Evolutionary conservation across 2,113 vertebrate genomes (phyloP).

Genomic region (Fregetta grallaria): DNA sequence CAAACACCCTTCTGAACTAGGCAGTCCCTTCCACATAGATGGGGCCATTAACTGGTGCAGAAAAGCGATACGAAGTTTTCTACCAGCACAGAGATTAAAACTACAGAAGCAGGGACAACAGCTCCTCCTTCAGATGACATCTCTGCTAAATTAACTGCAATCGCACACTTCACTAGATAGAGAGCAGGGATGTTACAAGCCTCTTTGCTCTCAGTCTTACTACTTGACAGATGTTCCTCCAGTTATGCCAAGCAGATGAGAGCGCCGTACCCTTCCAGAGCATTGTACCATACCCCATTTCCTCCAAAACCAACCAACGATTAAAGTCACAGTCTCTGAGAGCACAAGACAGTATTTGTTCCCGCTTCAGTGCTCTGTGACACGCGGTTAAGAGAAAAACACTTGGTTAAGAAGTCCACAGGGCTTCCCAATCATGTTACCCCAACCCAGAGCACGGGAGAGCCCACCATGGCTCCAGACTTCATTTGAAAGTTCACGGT

Average conservation of each 20-base stretch:
- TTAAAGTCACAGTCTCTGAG: background rate
- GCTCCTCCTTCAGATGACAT: background rate
- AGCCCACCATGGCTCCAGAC: background rate
- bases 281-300: background rate
- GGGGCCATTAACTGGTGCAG: background rate
- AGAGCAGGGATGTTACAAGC: background rate
- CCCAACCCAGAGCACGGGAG: background rate
- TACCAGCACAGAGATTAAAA: background rate
- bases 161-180: background rate
- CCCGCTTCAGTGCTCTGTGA: background rate
- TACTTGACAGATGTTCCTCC: background rate
- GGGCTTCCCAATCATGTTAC: background rate
- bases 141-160: background rate
- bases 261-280: background rate
- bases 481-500: background rate
- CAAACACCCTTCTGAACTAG: background rate
- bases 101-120: background rate
- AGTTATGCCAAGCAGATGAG: background rate
- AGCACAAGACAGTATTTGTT: background rate
- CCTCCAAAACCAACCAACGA: background rate
- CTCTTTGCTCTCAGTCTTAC: background rate
- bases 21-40: background rate
- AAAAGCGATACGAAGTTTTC: fast-evolving
- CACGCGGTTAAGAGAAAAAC: background rate
- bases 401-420: background rate